Conservation (phyloP, 1,140 invertebrate species). For the Bradynema listronoti region DNA sequence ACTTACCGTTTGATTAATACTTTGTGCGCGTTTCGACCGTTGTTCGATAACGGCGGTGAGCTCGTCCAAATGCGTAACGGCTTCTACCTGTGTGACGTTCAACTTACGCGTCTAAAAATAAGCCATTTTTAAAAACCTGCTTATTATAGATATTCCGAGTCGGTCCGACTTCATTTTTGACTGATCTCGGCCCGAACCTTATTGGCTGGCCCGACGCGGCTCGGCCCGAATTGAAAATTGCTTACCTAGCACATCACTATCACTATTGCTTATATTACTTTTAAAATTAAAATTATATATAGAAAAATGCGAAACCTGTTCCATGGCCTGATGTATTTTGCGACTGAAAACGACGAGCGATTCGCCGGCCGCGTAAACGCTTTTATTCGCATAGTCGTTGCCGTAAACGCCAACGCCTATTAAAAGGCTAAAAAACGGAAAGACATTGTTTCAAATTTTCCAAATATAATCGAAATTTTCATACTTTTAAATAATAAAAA, state of each 20-base stretch:
- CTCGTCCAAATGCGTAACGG: conserved; percentile 17
- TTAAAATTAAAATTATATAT: too few species aligned
- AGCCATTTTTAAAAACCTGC: too few species aligned
- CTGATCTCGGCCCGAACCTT: too few species aligned
- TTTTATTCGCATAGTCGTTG: conserved; percentile 27
- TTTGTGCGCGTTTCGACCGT: conserved; percentile 5
- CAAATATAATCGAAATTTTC: too few species aligned
- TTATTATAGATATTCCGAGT: too few species aligned
- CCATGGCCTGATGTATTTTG: conserved; percentile 10
- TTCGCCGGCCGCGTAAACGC: conserved; percentile 9
- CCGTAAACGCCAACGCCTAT: conserved; percentile 24
- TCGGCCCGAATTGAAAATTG: too few species aligned
- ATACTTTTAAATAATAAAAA: too few species aligned
- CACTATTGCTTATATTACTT: too few species aligned
- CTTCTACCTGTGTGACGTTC: conserved; percentile 14
- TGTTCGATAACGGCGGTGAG: conserved; percentile 25
- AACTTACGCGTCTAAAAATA: conserved; percentile 25
- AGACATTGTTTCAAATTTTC: too few species aligned
- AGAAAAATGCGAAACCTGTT: conserved; percentile 4
- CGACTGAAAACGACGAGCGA: conserved; percentile 10
- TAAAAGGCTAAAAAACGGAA: background rate
- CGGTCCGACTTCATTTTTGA: too few species aligned
- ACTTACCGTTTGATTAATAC: conserved; percentile 23
- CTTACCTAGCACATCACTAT: too few species aligned
- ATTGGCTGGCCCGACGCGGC: too few species aligned